Conservation (phyloP, 2,888 invertebrate species). For the Rosalia funebris region DNA sequence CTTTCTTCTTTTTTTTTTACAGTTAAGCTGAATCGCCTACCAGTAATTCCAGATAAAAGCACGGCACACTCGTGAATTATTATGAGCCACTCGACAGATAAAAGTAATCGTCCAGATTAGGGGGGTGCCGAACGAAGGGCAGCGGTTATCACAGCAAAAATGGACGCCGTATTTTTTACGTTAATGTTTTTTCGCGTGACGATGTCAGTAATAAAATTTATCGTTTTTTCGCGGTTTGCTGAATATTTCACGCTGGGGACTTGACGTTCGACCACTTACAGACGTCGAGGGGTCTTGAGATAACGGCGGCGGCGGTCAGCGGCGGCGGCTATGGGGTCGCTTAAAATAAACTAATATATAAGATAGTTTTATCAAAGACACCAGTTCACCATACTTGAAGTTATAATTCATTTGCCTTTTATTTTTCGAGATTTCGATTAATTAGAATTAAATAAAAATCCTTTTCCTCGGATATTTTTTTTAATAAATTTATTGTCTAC, state of each 20-base stretch:
- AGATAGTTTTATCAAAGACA: too few relatives aligned
- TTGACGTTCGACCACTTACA: conserved; percentile 26
- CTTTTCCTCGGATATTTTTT: too few relatives aligned
- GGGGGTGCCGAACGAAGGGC: conserved; percentile 28
- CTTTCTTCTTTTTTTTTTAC: too few relatives aligned
- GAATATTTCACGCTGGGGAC: conserved; percentile 47
- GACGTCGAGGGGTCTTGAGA: conserved; percentile 27
- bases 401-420: too few relatives aligned
- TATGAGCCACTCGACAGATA: conserved; percentile 37
- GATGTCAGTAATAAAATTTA: conserved; percentile 52
- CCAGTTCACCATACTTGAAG: too few relatives aligned
- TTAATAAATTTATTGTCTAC: too few relatives aligned
- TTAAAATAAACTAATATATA: too few relatives aligned
- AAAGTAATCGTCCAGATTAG: conserved; percentile 41
- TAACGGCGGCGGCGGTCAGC: conserved; percentile 30
- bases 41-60: conserved; percentile 33
- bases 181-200: conserved; percentile 54
- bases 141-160: conserved; percentile 49
- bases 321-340: conserved; percentile 26
- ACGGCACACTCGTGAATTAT: conserved; percentile 19
- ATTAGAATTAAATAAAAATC: too few relatives aligned
- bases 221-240: conserved; percentile 50
- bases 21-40: neutral
- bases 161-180: conserved; percentile 53
- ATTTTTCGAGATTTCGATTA: too few relatives aligned